Evolutionary conservation across 1,140 invertebrate species (phyloP), one percentile per base, ranked within the genome.

Genomic region (Pseudoatta argentina): DNA sequence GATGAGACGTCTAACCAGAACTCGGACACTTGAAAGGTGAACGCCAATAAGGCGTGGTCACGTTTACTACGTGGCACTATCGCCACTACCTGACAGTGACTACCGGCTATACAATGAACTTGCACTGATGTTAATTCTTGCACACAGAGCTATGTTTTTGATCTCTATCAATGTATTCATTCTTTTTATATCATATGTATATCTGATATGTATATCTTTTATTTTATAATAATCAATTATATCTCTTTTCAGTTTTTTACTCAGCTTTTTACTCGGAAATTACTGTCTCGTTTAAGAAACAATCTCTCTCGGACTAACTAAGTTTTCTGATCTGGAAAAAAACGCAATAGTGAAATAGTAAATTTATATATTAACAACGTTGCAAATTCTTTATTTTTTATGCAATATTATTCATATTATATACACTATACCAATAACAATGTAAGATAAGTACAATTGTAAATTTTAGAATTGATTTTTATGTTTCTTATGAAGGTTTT

Each of bases 1-100:
- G 55, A 82, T 82, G 85, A 72, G 59, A 53, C 24, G 48, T 75
- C 67, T 39, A n/a, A 66, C 14, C 21, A 27, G 67, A 27, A 27
- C 57, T 53, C 69, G 53, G 61, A 82, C 76, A 88, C 66, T 69
- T 59, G 61, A 7, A 88, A 88, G 78, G 71, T 85, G 44, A 85
- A 82, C 30, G 86, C 30, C 78, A 66, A 69, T 82, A 75, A 87
- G 89, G 88, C 86, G 89, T 90, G 89, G 89, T 81, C 59, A 67
- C 44, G 71, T 75, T 83, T 24, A 76, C 75, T 85, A 73, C 69
- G 75, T 79, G 89, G 71, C 69, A 59, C 6, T 61, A 21, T 12
- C n/a, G 89, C 64, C 61, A 59, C 6, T 61, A 21, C 16, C n/a
- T 53, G 67, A 27, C 16, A 34, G n/a, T 66, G 10, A 72, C n/a